Evolutionary conservation across 2,888 invertebrate species (phyloP), one percentile per base, ranked within the genome.

Genomic region (Achlya flavicornis): DNA sequence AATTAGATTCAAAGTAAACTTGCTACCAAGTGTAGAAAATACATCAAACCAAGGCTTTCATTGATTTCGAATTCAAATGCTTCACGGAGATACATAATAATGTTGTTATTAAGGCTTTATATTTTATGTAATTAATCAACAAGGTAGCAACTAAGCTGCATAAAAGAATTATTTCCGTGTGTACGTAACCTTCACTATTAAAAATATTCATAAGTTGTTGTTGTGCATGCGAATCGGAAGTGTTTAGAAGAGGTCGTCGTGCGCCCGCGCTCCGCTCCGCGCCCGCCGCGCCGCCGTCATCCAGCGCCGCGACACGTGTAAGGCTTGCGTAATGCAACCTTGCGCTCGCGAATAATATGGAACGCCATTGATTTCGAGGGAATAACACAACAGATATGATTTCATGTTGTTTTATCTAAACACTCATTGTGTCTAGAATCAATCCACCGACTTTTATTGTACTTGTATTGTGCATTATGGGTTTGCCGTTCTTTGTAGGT

Each of bases 201-300:
- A 87, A 87, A 86, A 85, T 84, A 82, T 83, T 82, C 72, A 78
- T 78, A 78, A 80, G 81, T 80, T 75, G 75, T 75, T 71, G 85
- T 82, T 86, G 88, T 86, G 88, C 89, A 87, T 88, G 91, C 91
- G 87, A 92, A 92, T 93, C 93, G 93, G 93, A 93, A 92, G 93
- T 91, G 86, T 84, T 86, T 73, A 74, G 87, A 82, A 86, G 89
- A 92, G 92, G 92, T 90, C 91, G 89, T 73, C 76, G 77, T 72
- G 79, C 75, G 74, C 79, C 66, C 62, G 66, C 66, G 71, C 66
- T 3, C 53, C 53, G 41, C 41, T 10, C 48, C 53, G 53, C 53
- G 53, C 19, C 48, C 16, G 3, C 48, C 48, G 48, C 53, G 4
- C 19, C 16, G 16, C 48, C 16, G 53, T n/a, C 53, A 19, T 53